phyloP scores from a whole-genome alignment of 2,797 vertebrate genomes.

The Sebastes hubbsi region DNA sequence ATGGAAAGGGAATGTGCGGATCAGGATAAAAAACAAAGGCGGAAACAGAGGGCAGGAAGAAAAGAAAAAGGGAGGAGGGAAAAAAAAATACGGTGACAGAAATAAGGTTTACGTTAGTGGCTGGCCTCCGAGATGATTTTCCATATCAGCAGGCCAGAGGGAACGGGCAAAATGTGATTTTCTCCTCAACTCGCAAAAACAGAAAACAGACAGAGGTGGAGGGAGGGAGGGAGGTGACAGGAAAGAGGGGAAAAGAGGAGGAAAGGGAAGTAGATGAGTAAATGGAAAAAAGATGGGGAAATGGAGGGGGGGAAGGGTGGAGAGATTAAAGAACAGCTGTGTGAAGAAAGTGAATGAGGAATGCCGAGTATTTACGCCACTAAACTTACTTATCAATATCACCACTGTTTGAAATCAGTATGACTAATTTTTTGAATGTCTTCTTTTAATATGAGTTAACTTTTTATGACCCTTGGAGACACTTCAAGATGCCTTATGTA shows the following conservation, averaged over 20 bases:
- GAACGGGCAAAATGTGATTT: constrained; percentile 81
- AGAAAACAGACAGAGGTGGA: constrained; percentile 72
- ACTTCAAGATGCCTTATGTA: background rate
- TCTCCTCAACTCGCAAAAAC: constrained; percentile 77
- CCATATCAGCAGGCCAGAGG: constrained; percentile 81
- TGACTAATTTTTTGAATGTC: background rate
- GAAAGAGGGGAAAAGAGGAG: constrained; percentile 42
- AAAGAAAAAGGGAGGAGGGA: constrained; percentile 16
- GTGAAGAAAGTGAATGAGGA: constrained; percentile 34
- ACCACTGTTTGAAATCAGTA: constrained; percentile 32
- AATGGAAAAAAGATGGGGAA: constrained; percentile 54
- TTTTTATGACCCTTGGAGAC: constrained; percentile 16
- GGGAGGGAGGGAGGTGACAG: constrained; percentile 47
- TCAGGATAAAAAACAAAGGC: constrained; percentile 63
- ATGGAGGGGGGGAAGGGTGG: constrained; percentile 12
- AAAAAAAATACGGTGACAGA: constrained; percentile 57
- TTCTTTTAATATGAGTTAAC: constrained; percentile 9
- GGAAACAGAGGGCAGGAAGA: constrained; percentile 62
- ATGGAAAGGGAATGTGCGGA: constrained; percentile 67
- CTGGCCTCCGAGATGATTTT: constrained; percentile 81
- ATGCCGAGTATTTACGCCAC: constrained; percentile 22
- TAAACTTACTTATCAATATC: constrained; percentile 21
- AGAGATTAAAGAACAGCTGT: constrained; percentile 51
- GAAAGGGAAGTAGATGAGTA: constrained; percentile 47
- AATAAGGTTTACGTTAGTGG: constrained; percentile 79